A percentile compares a stretch with the other conserved stretches of the same genome.
Evolutionary conservation across 2,888 invertebrate genomes (phyloP).

Genomic region (Pachydiplax longipennis): DNA sequence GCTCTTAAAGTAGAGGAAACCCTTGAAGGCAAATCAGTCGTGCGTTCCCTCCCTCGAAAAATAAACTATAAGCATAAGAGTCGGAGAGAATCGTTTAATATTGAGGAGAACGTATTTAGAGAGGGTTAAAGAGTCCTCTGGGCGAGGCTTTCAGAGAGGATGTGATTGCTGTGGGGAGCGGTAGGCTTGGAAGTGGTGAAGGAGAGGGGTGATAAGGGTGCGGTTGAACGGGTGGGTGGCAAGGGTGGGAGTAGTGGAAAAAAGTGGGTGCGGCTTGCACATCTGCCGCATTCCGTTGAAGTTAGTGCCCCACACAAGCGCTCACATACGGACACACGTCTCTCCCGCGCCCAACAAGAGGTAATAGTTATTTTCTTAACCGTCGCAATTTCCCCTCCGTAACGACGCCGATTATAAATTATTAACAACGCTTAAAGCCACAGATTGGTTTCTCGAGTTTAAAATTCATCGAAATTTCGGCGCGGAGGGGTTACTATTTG

Average conservation of each 20-base stretch:
- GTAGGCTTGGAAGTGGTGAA: not conserved
- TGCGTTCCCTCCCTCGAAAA: not conserved
- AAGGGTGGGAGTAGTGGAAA: not conserved
- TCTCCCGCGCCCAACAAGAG: not conserved
- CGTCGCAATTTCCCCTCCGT: not conserved
- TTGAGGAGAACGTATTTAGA: not conserved
- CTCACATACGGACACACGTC: not conserved
- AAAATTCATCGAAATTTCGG: not conserved
- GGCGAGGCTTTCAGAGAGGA: not conserved
- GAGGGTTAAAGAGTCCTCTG: not conserved
- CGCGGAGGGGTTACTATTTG: not conserved
- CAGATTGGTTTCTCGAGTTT: not conserved
- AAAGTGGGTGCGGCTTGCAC: conserved; percentile 14
- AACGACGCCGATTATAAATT: not conserved
- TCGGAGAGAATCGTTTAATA: not conserved
- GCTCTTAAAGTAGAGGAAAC: not conserved
- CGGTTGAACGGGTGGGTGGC: conserved; percentile 3
- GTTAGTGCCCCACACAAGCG: conserved; percentile 5
- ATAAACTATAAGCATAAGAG: not conserved
- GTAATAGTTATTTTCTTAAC: not conserved
- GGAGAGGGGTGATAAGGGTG: conserved; percentile 1
- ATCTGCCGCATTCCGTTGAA: conserved; percentile 12
- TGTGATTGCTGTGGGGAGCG: not conserved
- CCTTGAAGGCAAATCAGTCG: not conserved
- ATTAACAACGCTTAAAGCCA: not conserved